phyloP scores from a whole-genome alignment of 2,113 vertebrate genomes.

The Amphiprion percula region DNA sequence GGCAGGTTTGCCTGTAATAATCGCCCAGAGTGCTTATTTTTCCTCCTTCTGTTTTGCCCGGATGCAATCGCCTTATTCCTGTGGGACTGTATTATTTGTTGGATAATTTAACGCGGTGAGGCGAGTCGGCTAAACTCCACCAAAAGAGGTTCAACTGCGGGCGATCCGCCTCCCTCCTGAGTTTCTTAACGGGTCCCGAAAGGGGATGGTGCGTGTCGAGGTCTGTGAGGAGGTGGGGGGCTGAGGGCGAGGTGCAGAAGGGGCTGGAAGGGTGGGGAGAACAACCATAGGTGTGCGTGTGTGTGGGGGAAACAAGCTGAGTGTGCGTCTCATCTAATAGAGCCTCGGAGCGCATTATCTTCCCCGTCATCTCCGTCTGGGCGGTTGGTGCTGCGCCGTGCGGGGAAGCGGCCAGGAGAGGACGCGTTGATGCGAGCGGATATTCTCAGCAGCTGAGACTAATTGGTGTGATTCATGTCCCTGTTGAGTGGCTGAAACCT shows the following conservation, averaged over 20 bases:
- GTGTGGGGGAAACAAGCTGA: conserved; percentile 41
- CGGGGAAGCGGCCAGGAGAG: conserved; percentile 63
- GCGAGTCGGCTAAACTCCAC: conserved; percentile 39
- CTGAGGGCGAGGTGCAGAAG: conserved; percentile 30
- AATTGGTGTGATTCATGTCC: conserved; percentile 70
- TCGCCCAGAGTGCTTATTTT: not conserved
- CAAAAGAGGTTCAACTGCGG: conserved; percentile 35
- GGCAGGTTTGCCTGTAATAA: not conserved
- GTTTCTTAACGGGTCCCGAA: conserved; percentile 52
- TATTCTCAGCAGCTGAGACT: conserved; percentile 75
- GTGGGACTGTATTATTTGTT: conserved; percentile 14
- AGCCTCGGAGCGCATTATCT: conserved; percentile 81
- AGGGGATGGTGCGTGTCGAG: conserved; percentile 41
- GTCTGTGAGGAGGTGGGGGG: conserved; percentile 31
- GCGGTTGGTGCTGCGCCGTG: conserved; percentile 67
- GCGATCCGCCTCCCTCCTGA: conserved; percentile 50
- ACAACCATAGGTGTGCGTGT: conserved; percentile 66
- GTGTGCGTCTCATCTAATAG: conserved; percentile 73
- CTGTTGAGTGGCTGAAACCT: conserved; percentile 68
- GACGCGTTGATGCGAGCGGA: conserved; percentile 58
- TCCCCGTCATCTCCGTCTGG: conserved; percentile 76
- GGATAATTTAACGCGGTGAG: conserved; percentile 24
- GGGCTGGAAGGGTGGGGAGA: conserved; percentile 49
- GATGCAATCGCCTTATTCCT: conserved; percentile 10
- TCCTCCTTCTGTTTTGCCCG: conserved; percentile 3